Evolutionary conservation across 2,888 invertebrate species (phyloP), one percentile per base, ranked within the genome.

Genomic region (Latrodectus elegans): DNA sequence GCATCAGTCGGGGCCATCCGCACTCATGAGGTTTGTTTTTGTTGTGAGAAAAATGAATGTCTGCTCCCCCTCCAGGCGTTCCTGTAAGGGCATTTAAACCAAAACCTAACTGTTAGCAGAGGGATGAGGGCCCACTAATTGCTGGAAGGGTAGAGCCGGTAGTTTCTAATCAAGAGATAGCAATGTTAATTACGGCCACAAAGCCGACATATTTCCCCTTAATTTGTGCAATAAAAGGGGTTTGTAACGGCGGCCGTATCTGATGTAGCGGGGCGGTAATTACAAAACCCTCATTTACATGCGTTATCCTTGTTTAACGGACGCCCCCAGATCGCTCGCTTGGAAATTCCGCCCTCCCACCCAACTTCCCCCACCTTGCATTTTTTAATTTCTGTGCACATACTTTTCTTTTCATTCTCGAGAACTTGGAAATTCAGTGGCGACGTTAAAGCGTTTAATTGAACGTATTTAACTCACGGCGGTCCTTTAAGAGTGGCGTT

Each of bases 201-300:
- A 85, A 85, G 88, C 81, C 84, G 81, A 88, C 88, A 85, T 88
- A 88, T 88, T 88, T 85, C 74, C 77, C 84, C 85, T 81, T 88
- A 88, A 88, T 88, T 85, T 85, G 88, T 82, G 88, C 88, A 88
- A 88, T 88, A 88, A 88, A 88, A 84, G 88, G 60, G 85, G 87
- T 74, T 86, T 86, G 83, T 65, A 79, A 77, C 77, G 76, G 84
- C 79, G 76, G 84, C 6, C 80, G 83, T 72, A 88, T 88, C 88
- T 84, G 88, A 88, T 88, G 84, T 52, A 75, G 81, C 75, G 75
- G 70, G 80, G 84, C 84, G 76, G 88, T 88, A 88, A 88, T 88
- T 88, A 88, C 88, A 79, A 80, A 88, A 84, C 84, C 84, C 88
- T 88, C 88, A 88, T 88, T 88, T 84, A 70, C 88, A 84, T 88